Evolutionary conservation across 2,888 invertebrate species (phyloP).

Genomic region (Apoderus coryli): DNA sequence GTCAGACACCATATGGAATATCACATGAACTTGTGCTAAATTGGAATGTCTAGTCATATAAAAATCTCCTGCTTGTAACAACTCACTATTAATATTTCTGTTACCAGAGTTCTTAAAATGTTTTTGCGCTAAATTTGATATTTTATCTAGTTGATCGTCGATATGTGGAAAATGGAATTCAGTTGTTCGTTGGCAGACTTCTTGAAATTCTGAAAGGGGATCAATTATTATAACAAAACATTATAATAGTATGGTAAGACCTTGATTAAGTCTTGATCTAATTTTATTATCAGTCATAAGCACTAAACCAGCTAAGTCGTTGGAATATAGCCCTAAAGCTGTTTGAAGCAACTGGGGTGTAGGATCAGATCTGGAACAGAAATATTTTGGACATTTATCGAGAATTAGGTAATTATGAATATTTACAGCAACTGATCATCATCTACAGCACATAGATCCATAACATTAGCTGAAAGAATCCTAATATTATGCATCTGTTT

Average conservation of each 20-base stretch:
- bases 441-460: slow-evolving; percentile 56
- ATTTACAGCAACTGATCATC: slow-evolving; percentile 25
- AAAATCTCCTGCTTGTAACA: slow-evolving; percentile 70
- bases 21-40: slow-evolving; percentile 83
- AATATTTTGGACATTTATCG: no score
- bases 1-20: slow-evolving; percentile 90
- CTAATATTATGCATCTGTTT: slow-evolving; percentile 98
- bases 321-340: slow-evolving; percentile 84
- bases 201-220: slow-evolving; percentile 48
- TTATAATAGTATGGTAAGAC: no score
- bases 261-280: slow-evolving; percentile 29
- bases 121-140: slow-evolving; percentile 31
- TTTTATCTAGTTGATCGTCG: slow-evolving; percentile 69
- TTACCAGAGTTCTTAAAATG: slow-evolving; percentile 21
- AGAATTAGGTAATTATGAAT: no score
- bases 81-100: slow-evolving; percentile 33
- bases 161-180: slow-evolving; percentile 90
- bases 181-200: slow-evolving; percentile 63
- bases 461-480: slow-evolving; percentile 70
- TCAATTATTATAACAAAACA: no score
- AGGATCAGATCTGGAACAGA: slow-evolving; percentile 36
- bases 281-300: slow-evolving; percentile 52
- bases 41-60: slow-evolving; percentile 84
- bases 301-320: slow-evolving; percentile 78
- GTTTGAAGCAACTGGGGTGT: slow-evolving; percentile 79